Evolutionary conservation across 92 coral and sea anemone genomes (phyloP), one percentile per base, ranked within the genome.

Genomic region (Parazoanthus atlanticus): DNA sequence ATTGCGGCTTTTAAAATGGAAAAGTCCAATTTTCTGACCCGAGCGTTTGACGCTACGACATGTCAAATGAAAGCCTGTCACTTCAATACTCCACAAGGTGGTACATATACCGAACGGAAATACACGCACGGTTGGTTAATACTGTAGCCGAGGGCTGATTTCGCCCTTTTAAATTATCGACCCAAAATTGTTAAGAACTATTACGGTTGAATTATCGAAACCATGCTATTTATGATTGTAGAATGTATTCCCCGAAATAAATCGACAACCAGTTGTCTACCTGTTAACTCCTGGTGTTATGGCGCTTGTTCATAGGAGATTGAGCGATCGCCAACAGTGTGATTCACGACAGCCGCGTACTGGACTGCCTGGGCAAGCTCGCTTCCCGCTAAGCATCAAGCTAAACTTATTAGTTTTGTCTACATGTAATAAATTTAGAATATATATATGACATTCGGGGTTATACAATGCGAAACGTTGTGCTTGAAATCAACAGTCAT

Each of bases 61-160:
- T 61, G 69, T 61, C 69, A 61, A 61, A 19, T 6, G 25, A 56
- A 56, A 56, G 49, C 49, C 49, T 8, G 49, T 46, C 49, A 46
- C 49, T 46, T 52, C 58, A 52, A 52, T 52, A 52, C 19, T 52
- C 19, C 19, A 46, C 12, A 52, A 26, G 83, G 67, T 28, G 83
- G 43, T 13, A 19, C 33, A 33, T 17, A 15, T 29, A 8, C n/a
- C 11, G 40, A 54, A 40, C 78, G 69, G 78, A 84, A 84, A 82
- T 41, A 31, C 77, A 84, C 79, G 87, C 87, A 40, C 74, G 66
- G 87, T 72, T 70, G 87, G 67, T 29, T 54, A 52, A 52, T 84
- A 41, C 67, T 40, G 38, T 66, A 82, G 66, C 79, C 41, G 78
- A 84, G 38, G 87, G 87, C 87, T 84, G 25, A 9, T 41, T 19